These are phyloP conservation scores for Spodoptera exigua DNA, from an alignment of 2,888 invertebrate species.

Conservation along the genomic window DNA sequence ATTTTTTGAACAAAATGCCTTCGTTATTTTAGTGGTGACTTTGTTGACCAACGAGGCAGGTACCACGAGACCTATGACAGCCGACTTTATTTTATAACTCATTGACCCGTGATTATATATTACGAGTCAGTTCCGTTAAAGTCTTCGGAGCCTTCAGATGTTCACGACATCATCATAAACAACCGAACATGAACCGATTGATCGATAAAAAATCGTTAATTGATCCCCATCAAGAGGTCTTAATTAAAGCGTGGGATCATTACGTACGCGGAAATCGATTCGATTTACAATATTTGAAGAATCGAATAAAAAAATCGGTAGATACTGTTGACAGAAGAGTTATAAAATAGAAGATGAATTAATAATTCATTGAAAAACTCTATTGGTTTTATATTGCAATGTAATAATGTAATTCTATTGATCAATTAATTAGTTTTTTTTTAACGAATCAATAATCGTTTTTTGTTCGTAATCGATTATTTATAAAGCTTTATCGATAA, in stretches of 20 bases:
- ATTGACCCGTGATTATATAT: constrained; percentile 46
- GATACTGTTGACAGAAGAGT: constrained; percentile 50
- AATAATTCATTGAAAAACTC: constrained; percentile 19
- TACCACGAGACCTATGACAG: neutral
- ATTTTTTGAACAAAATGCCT: no score
- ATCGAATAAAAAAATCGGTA: constrained; percentile 47
- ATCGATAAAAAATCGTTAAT: constrained; percentile 69
- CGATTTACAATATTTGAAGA: constrained; percentile 47
- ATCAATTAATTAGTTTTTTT: constrained; percentile 27
- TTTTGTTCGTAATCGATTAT: constrained; percentile 29
- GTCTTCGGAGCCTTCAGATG: constrained; percentile 62
- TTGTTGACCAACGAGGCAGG: no score
- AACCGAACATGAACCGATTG: constrained; percentile 60
- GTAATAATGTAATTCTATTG: constrained; percentile 25
- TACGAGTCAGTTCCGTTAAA: constrained; percentile 64
- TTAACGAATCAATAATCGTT: constrained; percentile 26
- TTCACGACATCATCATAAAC: constrained; percentile 67
- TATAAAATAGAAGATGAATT: constrained; percentile 34
- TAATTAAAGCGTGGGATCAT: constrained; percentile 65
- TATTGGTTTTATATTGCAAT: constrained; percentile 20
- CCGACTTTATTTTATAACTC: constrained; percentile 20
- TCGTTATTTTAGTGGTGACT: no score
- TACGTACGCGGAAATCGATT: constrained; percentile 60
- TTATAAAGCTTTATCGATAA: constrained; percentile 6
- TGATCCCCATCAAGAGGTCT: constrained; percentile 67